Conservation (phyloP, 2,113 vertebrate genomes). For the Pelobates fuscus region DNA sequence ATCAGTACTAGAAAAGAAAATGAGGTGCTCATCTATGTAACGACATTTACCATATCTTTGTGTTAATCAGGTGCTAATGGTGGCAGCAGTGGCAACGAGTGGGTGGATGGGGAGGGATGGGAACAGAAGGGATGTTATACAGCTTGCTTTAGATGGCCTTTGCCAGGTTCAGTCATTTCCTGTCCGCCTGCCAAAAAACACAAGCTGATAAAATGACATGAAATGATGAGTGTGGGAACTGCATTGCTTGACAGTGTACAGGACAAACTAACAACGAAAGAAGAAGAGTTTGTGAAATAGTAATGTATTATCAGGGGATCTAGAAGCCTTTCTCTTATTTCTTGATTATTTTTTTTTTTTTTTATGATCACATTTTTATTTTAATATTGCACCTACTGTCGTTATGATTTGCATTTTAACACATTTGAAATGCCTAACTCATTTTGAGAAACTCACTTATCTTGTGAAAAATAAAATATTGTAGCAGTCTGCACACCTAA, state of each 20-base stretch:
- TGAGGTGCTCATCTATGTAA: constrained; percentile 14
- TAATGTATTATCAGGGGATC: constrained; percentile 43
- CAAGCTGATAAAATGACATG: constrained; percentile 72
- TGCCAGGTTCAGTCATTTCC: constrained; percentile 84
- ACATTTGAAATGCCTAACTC: background rate
- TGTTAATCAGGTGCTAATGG: constrained; percentile 56
- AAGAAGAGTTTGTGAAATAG: constrained; percentile 59
- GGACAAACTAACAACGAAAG: constrained; percentile 56
- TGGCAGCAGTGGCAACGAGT: constrained; percentile 45
- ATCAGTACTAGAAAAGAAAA: constrained; percentile 1
- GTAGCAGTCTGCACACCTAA: no score
- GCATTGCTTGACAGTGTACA: constrained; percentile 63
- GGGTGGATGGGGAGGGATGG: constrained; percentile 55
- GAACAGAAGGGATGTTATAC: constrained; percentile 63
- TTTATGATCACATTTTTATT: background rate
- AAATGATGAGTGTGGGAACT: constrained; percentile 77
- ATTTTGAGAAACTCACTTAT: background rate
- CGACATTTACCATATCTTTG: constrained; percentile 65
- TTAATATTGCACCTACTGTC: background rate
- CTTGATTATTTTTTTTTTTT: no score
- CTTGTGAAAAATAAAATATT: background rate
- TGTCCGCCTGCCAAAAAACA: constrained; percentile 84
- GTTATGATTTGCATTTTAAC: background rate
- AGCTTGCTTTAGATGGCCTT: constrained; percentile 60
- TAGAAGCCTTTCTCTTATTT: constrained; percentile 34